Conservation (phyloP, 1,140 invertebrate genomes). For the Scaptomyza graminum region DNA sequence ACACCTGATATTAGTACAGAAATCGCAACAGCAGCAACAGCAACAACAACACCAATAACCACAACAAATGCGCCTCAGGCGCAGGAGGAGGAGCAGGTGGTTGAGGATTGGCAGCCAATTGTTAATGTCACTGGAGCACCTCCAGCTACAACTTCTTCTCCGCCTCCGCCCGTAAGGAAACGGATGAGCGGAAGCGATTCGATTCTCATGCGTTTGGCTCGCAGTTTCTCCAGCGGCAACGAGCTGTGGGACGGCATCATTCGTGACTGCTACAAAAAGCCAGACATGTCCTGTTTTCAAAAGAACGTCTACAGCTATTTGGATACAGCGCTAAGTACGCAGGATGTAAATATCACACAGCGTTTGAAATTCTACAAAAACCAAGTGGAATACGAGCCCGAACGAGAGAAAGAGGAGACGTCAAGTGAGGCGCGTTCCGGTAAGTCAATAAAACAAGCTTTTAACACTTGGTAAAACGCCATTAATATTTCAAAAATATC, state of each 20-base stretch:
- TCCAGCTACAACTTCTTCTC: slow-evolving; percentile 11
- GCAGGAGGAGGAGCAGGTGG: neutral
- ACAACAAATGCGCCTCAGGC: slow-evolving; percentile 13
- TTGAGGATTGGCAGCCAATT: slow-evolving; percentile 65
- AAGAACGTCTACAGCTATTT: slow-evolving; percentile 90
- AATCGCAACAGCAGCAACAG: slow-evolving; percentile 7
- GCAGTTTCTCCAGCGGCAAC: slow-evolving; percentile 86
- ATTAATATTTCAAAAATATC: no score
- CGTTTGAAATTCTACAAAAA: slow-evolving; percentile 89
- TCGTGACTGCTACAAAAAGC: slow-evolving; percentile 87
- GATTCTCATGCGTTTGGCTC: slow-evolving; percentile 66
- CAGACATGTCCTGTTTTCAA: slow-evolving; percentile 89
- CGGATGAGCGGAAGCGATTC: slow-evolving; percentile 48
- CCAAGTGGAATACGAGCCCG: slow-evolving; percentile 85
- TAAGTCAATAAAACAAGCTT: slow-evolving; percentile 44
- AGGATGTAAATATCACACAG: slow-evolving; percentile 88
- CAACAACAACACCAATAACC: neutral
- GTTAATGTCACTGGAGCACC: slow-evolving; percentile 39
- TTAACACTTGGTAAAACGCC: no score
- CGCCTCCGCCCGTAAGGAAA: slow-evolving; percentile 14
- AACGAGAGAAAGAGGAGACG: slow-evolving; percentile 65
- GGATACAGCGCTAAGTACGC: slow-evolving; percentile 86
- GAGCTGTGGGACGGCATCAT: slow-evolving; percentile 89
- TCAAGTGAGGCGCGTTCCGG: slow-evolving; percentile 54
- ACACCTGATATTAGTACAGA: slow-evolving; percentile 29